These are phyloP conservation scores for Vidua macroura DNA, from an alignment of 2,113 vertebrate species.

Conservation along the genomic window DNA sequence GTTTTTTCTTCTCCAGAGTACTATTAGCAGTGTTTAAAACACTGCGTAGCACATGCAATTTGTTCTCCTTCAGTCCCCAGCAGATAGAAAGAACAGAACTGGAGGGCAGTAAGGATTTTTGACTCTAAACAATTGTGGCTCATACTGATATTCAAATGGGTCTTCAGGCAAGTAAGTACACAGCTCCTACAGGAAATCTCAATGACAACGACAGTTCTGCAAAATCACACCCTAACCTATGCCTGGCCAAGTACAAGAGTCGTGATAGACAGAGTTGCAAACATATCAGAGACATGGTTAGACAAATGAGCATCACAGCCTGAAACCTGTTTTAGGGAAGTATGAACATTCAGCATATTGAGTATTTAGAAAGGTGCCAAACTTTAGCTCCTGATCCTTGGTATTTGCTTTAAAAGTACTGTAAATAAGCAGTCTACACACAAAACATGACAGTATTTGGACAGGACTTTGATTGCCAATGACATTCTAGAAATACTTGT, in stretches of 20 bases:
- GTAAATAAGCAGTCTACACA: neutral
- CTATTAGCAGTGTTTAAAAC: neutral
- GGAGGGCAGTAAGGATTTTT: neutral
- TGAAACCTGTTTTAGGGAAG: neutral
- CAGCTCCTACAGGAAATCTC: neutral
- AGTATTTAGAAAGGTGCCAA: neutral
- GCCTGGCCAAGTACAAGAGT: neutral
- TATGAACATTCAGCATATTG: neutral
- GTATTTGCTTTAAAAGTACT: slow-evolving; percentile 36
- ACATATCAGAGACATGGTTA: neutral
- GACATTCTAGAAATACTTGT: neutral
- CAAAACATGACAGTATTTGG: neutral
- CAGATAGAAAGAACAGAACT: neutral
- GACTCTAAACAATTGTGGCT: neutral
- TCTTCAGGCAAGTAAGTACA: neutral
- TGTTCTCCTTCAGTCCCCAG: neutral
- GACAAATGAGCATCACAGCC: neutral
- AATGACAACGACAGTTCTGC: neutral
- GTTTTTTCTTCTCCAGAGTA: neutral
- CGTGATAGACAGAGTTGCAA: neutral
- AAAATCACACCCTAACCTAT: neutral
- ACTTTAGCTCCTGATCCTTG: slow-evolving; percentile 34
- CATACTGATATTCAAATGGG: neutral
- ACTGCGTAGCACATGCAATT: accelerated
- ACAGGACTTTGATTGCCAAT: neutral